Evolutionary conservation across 2,797 vertebrate species (phyloP).

Genomic region (Coccyzus lansbergi): DNA sequence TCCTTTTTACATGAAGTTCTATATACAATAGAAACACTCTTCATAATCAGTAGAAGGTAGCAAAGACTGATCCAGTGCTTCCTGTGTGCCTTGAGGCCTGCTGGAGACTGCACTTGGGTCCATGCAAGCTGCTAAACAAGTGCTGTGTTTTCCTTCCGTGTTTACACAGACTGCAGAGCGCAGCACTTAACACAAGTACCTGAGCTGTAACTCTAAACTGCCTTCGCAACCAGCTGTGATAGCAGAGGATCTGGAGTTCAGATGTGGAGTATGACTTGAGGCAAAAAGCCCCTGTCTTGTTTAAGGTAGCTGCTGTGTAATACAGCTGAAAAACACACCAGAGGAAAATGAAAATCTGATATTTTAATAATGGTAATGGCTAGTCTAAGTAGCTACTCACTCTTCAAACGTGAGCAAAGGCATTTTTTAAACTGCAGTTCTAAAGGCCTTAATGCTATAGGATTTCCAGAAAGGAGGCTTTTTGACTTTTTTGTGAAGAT

Average conservation of each 20-base stretch:
- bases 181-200: background rate
- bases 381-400: background rate
- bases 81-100: background rate
- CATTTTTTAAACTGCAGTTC: background rate
- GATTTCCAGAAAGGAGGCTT: background rate
- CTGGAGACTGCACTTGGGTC: background rate
- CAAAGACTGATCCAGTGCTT: background rate
- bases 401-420: background rate
- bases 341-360: background rate
- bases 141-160: background rate
- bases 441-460: background rate
- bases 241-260: background rate
- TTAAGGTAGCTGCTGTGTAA: background rate
- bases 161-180: background rate
- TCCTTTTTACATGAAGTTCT: background rate
- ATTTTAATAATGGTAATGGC: background rate
- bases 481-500: background rate
- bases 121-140: background rate
- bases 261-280: background rate
- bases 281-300: background rate
- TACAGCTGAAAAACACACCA: background rate
- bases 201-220: conserved; percentile 8
- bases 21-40: background rate
- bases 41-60: background rate
- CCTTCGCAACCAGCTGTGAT: background rate